phyloP scores from a whole-genome alignment of 2,888 invertebrate species.

The Macrosoma leucophasiata region DNA sequence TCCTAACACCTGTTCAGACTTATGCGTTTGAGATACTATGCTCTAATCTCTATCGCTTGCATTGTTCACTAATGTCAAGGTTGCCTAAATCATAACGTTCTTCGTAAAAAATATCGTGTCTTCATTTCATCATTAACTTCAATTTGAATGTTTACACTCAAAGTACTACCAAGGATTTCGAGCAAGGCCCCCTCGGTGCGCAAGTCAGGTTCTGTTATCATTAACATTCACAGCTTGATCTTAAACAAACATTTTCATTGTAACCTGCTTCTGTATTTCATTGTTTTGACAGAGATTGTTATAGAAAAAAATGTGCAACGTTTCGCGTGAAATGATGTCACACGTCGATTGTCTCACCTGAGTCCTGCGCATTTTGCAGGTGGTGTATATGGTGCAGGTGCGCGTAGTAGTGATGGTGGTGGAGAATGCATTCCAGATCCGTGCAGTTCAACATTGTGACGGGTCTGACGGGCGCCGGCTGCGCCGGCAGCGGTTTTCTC shows the following conservation, averaged over 20 bases:
- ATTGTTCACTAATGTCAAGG: conserved; percentile 59
- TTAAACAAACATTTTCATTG: conserved; percentile 58
- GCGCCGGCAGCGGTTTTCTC: conserved; percentile 44
- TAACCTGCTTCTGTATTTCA: conserved; percentile 41
- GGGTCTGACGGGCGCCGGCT: conserved; percentile 51
- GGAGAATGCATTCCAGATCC: conserved; percentile 85
- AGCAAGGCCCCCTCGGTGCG: conserved; percentile 33
- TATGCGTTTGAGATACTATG: conserved; percentile 40
- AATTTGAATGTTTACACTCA: conserved; percentile 30
- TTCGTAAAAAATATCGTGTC: conserved; percentile 31
- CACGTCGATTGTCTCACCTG: conserved; percentile 70
- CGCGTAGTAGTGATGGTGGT: conserved; percentile 84
- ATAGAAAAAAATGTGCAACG: too few species aligned
- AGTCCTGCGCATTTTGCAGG: conserved; percentile 79
- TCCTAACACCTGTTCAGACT: conserved; percentile 49
- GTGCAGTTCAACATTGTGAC: conserved; percentile 84
- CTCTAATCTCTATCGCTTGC: conserved; percentile 38
- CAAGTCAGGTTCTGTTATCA: conserved; percentile 50
- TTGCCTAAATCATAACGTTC: conserved; percentile 32
- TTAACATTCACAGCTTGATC: conserved; percentile 50
- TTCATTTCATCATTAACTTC: conserved; percentile 33
- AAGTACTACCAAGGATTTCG: conserved; percentile 37
- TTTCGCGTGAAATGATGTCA: too few species aligned
- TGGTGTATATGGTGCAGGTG: conserved; percentile 83
- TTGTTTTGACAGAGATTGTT: conserved; percentile 36